phyloP scores from a whole-genome alignment of 1,140 invertebrate species.

The Metaphire vulgaris region DNA sequence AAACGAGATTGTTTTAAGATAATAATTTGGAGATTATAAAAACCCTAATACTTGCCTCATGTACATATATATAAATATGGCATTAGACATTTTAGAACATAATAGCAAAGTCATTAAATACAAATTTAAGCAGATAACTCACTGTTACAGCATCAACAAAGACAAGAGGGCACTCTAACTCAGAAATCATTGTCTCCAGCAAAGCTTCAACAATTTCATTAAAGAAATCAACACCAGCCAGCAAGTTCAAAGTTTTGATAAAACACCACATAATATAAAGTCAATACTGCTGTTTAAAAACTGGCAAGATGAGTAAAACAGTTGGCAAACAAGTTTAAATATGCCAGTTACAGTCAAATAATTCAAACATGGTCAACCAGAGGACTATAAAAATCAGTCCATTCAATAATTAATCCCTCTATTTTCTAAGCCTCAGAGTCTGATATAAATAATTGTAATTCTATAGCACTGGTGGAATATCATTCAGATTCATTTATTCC shows the following conservation, averaged over 20 bases:
- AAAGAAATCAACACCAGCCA: not conserved
- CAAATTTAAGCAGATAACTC: conserved; percentile 30
- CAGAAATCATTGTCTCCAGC: conserved; percentile 56
- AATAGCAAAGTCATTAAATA: conserved; percentile 1
- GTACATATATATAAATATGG: not conserved
- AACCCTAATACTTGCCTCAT: not conserved
- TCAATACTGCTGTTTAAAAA: not conserved
- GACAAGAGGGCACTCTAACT: conserved; percentile 53
- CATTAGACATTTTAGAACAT: no score
- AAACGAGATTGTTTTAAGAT: no score
- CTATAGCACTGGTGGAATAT: no score
- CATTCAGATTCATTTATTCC: no score
- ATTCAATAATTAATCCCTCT: no score
- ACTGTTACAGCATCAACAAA: conserved; percentile 59
- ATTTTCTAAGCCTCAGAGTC: no score
- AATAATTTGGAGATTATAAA: not conserved
- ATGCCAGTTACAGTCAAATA: not conserved
- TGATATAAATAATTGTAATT: no score
- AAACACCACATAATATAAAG: not conserved
- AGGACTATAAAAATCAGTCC: not conserved
- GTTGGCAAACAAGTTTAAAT: no score
- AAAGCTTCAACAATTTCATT: conserved; percentile 36
- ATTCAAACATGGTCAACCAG: not conserved
- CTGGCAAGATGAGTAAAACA: not conserved
- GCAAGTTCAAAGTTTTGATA: not conserved